These are phyloP conservation scores for Ophonus ardosiacus DNA, from an alignment of 2,888 invertebrate species.

Conservation along the genomic window DNA sequence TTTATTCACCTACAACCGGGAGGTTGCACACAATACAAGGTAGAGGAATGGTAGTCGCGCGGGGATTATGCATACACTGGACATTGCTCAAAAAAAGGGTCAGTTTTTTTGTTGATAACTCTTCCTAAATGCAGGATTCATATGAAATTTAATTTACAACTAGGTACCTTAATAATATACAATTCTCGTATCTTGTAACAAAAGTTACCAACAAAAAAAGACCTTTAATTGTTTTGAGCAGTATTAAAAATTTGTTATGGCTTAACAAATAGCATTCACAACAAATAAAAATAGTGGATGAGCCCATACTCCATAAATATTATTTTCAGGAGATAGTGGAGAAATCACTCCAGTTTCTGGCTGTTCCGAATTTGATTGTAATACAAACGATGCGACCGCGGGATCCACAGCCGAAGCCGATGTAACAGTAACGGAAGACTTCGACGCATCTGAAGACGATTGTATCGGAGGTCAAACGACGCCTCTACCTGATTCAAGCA, in stretches of 20 bases:
- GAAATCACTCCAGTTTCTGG: constrained; percentile 84
- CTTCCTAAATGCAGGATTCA: too few relatives aligned
- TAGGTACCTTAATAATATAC: too few relatives aligned
- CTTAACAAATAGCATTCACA: too few relatives aligned
- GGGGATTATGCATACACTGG: too few relatives aligned
- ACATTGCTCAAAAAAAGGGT: too few relatives aligned
- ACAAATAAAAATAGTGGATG: too few relatives aligned
- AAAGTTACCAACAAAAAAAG: too few relatives aligned
- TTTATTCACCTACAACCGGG: constrained; percentile 68
- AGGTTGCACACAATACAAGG: constrained; percentile 53
- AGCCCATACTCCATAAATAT: neutral
- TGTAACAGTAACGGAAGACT: constrained; percentile 76
- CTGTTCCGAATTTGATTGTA: constrained; percentile 81
- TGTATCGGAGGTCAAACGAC: constrained; percentile 34
- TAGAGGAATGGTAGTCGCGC: neutral
- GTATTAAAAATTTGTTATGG: too few relatives aligned
- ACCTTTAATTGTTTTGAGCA: too few relatives aligned
- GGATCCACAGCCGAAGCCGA: constrained; percentile 81
- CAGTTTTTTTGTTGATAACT: too few relatives aligned
- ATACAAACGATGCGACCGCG: constrained; percentile 83
- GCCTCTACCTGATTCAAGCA: constrained; percentile 6
- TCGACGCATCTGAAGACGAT: constrained; percentile 68
- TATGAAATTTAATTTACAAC: too few relatives aligned
- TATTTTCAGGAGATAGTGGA: constrained; percentile 75
- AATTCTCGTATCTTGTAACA: too few relatives aligned